These are phyloP conservation scores for Thaumatotibia leucotreta DNA, from an alignment of 1,140 invertebrate species.

Conservation along the genomic window DNA sequence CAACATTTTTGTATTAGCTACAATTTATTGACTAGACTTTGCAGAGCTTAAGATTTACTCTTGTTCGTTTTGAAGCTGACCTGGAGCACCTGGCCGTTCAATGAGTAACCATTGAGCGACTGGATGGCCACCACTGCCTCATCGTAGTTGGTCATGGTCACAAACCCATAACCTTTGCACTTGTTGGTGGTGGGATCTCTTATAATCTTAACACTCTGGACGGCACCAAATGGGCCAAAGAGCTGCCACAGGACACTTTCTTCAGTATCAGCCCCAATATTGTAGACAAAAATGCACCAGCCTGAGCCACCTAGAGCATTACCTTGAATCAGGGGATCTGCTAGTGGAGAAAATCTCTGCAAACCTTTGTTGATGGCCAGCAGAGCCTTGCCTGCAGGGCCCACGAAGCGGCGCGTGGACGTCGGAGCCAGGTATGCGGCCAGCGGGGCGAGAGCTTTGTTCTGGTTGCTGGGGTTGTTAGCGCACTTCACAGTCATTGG, in stretches of 20 bases:
- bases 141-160: constrained; percentile 96
- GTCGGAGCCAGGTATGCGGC: constrained; percentile 75
- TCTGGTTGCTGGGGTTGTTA: constrained; percentile 80
- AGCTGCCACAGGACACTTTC: constrained; percentile 94
- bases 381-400: constrained; percentile 82
- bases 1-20: constrained; percentile 74
- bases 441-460: constrained; percentile 72
- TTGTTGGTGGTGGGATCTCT: constrained; percentile 93
- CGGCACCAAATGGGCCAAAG: constrained; percentile 94
- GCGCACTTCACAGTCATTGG: constrained; percentile 80
- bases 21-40: constrained; percentile 74
- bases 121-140: constrained; percentile 93
- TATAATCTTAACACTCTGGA: constrained; percentile 94
- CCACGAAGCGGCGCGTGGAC: constrained; percentile 73
- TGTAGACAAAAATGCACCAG: constrained; percentile 97
- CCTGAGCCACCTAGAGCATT: constrained; percentile 86
- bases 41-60: constrained; percentile 79
- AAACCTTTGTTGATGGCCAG: constrained; percentile 93
- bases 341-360: constrained; percentile 90
- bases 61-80: constrained; percentile 93
- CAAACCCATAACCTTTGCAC: constrained; percentile 95
- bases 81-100: constrained; percentile 92
- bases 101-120: constrained; percentile 91
- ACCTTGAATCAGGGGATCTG: constrained; percentile 86
- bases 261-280: constrained; percentile 93